phyloP scores from a whole-genome alignment of 2,888 invertebrate species.

The Ceraclea dissimilis region DNA sequence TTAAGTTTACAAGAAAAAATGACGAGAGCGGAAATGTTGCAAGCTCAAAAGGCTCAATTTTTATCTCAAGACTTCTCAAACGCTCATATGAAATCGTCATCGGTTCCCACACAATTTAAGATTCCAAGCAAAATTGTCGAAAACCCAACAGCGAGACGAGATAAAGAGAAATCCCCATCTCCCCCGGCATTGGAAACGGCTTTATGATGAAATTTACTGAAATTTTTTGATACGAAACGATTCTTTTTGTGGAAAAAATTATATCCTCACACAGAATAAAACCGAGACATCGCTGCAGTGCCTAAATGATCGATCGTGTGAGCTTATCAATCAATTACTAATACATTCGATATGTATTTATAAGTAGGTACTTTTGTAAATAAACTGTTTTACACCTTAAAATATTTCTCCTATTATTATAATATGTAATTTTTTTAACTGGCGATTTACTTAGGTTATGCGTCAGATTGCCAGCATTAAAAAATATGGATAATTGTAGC shows the following conservation, averaged over 20 bases:
- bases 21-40: constrained; percentile 48
- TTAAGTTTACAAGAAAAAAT: constrained; percentile 24
- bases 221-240: neutral
- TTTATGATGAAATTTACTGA: constrained; percentile 40
- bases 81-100: constrained; percentile 20
- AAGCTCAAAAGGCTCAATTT: constrained; percentile 56
- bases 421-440: too few species aligned
- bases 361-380: too few species aligned
- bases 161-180: constrained; percentile 31
- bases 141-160: constrained; percentile 22
- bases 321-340: too few species aligned
- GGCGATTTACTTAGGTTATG: too few species aligned
- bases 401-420: too few species aligned
- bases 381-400: too few species aligned
- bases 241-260: neutral
- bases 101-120: constrained; percentile 6
- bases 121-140: neutral
- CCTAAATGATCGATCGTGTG: neutral
- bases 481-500: neutral
- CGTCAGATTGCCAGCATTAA: too few species aligned
- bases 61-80: constrained; percentile 32
- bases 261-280: neutral
- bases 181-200: constrained; percentile 57
- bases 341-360: too few species aligned
- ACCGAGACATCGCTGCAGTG: neutral